phyloP scores from a whole-genome alignment of 2,113 vertebrate species.

The Dipodomys stephensi region DNA sequence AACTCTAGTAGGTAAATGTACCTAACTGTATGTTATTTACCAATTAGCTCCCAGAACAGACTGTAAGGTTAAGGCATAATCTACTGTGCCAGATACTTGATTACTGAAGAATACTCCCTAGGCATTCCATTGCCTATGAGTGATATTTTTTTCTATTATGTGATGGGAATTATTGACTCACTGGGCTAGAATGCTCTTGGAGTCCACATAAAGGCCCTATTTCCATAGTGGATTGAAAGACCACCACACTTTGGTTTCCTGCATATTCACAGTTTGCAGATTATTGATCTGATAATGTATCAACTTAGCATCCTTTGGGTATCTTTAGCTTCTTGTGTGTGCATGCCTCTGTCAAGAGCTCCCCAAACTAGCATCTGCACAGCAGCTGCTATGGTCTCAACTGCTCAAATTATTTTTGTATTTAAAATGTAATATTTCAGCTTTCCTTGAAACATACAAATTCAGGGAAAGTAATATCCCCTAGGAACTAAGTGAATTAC shows the following conservation, averaged over 20 bases:
- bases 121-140: background rate
- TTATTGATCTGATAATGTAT: constrained; percentile 58
- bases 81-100: background rate
- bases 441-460: constrained; percentile 46
- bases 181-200: constrained; percentile 26
- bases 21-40: constrained; percentile 59
- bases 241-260: constrained; percentile 36
- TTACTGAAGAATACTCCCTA: constrained; percentile 13
- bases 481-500: constrained; percentile 48
- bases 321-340: background rate
- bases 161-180: constrained; percentile 59
- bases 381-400: background rate
- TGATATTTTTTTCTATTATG: constrained; percentile 45
- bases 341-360: background rate
- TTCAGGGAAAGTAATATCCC: constrained; percentile 39
- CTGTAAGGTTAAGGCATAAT: constrained; percentile 42
- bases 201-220: constrained; percentile 43
- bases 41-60: constrained; percentile 20
- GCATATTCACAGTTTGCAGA: constrained; percentile 57
- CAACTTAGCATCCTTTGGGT: constrained; percentile 25
- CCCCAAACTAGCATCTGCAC: background rate
- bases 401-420: constrained; percentile 35
- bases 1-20: background rate
- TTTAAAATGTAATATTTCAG: constrained; percentile 60
- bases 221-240: constrained; percentile 54